Evolutionary conservation across 2,888 invertebrate species (phyloP).

Genomic region (Drosophila pseudotalamancana): DNA sequence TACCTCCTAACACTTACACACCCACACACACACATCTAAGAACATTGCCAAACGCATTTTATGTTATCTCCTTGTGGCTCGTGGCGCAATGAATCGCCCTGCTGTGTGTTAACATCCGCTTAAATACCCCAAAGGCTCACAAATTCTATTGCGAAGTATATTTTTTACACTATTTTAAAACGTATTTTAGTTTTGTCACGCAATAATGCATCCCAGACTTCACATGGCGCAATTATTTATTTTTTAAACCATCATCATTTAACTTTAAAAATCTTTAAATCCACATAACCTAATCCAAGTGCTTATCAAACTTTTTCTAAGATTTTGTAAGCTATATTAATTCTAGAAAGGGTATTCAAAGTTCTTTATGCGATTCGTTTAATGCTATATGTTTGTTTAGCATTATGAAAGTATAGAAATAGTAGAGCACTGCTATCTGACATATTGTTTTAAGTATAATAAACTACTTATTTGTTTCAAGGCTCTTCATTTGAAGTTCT

Average conservation of each 20-base stretch:
- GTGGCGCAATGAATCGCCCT: slow-evolving; percentile 5
- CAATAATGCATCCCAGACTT: too few species aligned
- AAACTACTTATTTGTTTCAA: slow-evolving; percentile 17
- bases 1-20: slow-evolving; percentile 24
- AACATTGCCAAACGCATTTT: slow-evolving; percentile 74
- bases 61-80: slow-evolving; percentile 47
- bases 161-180: neutral
- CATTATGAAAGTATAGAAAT: slow-evolving; percentile 18
- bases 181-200: neutral
- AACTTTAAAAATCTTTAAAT: too few species aligned
- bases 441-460: slow-evolving; percentile 8
- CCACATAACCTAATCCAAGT: too few species aligned
- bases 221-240: too few species aligned
- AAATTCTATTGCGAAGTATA: slow-evolving; percentile 42
- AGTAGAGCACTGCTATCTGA: slow-evolving; percentile 8
- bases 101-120: slow-evolving; percentile 45
- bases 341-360: neutral
- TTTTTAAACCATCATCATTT: too few species aligned
- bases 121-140: slow-evolving; percentile 23
- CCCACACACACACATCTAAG: neutral
- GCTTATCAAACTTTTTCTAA: too few species aligned
- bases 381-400: slow-evolving; percentile 30
- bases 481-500: neutral
- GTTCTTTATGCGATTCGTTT: neutral
- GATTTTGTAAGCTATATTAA: too few species aligned